phyloP scores from a whole-genome alignment of 1,140 invertebrate species.

The Platyscapa corneri region DNA sequence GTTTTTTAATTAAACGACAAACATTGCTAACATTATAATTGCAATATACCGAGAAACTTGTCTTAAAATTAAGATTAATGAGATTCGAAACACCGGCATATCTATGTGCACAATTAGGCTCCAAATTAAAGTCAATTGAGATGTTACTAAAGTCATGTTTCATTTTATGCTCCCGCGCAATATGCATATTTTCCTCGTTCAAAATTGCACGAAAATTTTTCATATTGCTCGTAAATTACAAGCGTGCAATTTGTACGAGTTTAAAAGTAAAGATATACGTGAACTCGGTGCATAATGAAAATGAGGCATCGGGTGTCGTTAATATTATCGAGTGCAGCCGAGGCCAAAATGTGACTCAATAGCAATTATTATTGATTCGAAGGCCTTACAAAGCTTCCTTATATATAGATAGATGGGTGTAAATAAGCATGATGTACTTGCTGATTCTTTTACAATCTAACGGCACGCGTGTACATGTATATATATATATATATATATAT shows the following conservation, averaged over 20 bases:
- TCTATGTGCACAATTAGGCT: conserved; percentile 4
- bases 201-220: neutral
- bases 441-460: neutral
- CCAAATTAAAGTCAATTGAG: conserved; percentile 39
- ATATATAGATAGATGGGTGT: conserved; percentile 2
- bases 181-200: conserved; percentile 16
- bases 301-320: neutral
- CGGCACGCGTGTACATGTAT: neutral
- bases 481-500: neutral
- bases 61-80: conserved; percentile 32
- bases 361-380: conserved; percentile 36
- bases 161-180: neutral
- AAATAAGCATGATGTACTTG: conserved; percentile 15
- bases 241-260: neutral
- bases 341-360: conserved; percentile 37
- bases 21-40: conserved; percentile 11
- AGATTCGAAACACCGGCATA: conserved; percentile 4
- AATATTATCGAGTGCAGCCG: neutral
- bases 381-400: conserved; percentile 21
- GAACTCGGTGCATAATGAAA: neutral
- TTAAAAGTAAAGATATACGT: neutral
- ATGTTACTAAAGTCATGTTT: conserved; percentile 27
- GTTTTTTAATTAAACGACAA: conserved; percentile 15
- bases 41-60: no score
- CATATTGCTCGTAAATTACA: neutral